phyloP scores from a whole-genome alignment of 2,888 invertebrate species.

The Cosmia pyralina region DNA sequence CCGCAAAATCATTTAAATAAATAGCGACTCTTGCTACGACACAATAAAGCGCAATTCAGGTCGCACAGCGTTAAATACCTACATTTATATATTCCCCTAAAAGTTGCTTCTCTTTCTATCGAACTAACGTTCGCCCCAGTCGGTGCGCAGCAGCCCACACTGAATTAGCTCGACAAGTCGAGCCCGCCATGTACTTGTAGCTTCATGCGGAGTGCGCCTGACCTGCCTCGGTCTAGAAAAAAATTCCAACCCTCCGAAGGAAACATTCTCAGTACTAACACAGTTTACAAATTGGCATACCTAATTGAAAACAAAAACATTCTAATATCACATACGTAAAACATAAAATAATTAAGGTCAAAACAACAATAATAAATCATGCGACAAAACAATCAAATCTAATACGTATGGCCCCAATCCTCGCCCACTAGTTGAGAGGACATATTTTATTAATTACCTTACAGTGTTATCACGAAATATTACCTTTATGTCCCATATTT shows the following conservation, averaged over 20 bases:
- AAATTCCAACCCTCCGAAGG: neutral
- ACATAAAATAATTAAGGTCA: slow-evolving; percentile 78
- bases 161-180: too few species aligned
- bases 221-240: neutral
- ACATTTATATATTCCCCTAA: too few species aligned
- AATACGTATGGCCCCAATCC: slow-evolving; percentile 79
- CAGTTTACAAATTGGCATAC: neutral
- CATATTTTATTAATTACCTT: slow-evolving; percentile 89
- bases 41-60: too few species aligned
- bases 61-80: too few species aligned
- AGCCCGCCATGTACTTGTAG: too few species aligned
- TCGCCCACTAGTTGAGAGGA: slow-evolving; percentile 76
- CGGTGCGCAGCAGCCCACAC: too few species aligned
- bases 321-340: slow-evolving; percentile 20
- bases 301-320: slow-evolving; percentile 36
- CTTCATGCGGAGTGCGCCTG: too few species aligned
- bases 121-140: too few species aligned
- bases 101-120: too few species aligned
- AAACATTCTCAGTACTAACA: neutral
- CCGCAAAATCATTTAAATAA: too few species aligned
- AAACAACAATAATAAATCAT: slow-evolving; percentile 76
- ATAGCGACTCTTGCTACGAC: too few species aligned
- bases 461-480: slow-evolving; percentile 87
- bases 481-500: slow-evolving; percentile 89
- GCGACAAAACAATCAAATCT: slow-evolving; percentile 79